Evolutionary conservation across 2,888 invertebrate genomes (phyloP), one percentile per base, ranked within the genome.

Genomic region (Agonopterix alstromeriana): DNA sequence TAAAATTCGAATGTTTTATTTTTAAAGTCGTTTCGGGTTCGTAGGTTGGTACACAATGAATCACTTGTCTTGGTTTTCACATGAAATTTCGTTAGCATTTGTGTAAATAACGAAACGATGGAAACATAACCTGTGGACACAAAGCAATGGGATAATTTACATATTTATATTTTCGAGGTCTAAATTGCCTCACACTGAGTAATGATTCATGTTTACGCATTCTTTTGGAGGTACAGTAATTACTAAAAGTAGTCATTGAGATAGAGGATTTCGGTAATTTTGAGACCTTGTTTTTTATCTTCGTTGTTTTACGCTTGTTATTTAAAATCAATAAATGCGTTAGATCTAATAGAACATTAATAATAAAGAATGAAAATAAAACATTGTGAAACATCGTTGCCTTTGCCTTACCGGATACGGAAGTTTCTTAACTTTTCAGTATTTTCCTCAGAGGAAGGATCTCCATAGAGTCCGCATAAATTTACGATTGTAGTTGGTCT

Each of bases 41-140:
- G 62, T 59, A 61, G 5, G 56, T 58, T 44, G 54, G 54, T 54
- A 45, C 27, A 56, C 52, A 54, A 61, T 74, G 61, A 73, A 61
- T 76, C 78, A 77, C 70, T 66, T 65, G 67, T 69, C 57, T 74
- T 57, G 64, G 63, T 71, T 75, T 77, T 77, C 74, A 77, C 73
- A 67, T 63, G 57, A 58, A 67, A 70, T 71, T 72, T 73, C 74
- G 61, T 65, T 65, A 69, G 72, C 86, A 85, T 79, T 79, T 85
- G 85, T 77, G 71, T 74, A 84, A 85, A 82, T 70, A 76, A 75
- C 67, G 68, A 66, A 70, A 59, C 54, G 64, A 53, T 65, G 68
- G 64, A 63, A 63, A 67, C 63, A 64, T 68, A 63, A 71, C 73
- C 78, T 78, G 77, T 53, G 67, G 62, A 67, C 55, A 71, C 77